Conservation (phyloP, 2,113 vertebrate genomes). For the Notarius quadriscutis region DNA sequence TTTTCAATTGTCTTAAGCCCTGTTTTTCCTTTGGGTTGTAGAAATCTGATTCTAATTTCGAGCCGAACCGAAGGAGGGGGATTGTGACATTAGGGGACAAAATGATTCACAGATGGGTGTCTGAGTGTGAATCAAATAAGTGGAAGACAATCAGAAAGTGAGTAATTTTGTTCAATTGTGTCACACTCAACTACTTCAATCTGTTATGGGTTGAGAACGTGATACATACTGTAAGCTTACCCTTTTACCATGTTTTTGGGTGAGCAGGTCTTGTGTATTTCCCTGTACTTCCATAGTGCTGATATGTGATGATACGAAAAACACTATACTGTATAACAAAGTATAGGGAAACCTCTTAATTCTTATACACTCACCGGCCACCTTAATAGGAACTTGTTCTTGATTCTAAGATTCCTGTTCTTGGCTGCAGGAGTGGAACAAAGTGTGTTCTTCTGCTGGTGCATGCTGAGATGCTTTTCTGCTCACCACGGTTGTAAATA, state of each 20-base stretch:
- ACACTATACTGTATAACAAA: background rate
- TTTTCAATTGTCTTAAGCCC: background rate
- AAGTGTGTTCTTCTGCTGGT: no score
- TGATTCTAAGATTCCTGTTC: no score
- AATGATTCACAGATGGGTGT: slow-evolving; percentile 53
- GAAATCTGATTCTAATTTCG: slow-evolving; percentile 5
- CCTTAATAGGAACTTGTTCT: no score
- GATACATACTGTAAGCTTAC: background rate
- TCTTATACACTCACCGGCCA: no score
- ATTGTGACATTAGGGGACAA: slow-evolving; percentile 40
- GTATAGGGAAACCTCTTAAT: no score
- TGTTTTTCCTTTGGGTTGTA: slow-evolving; percentile 8
- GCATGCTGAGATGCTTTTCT: no score
- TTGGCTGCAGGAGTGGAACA: no score
- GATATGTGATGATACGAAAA: background rate
- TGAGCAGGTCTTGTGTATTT: background rate
- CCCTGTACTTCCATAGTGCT: background rate
- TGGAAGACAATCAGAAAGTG: slow-evolving; percentile 47
- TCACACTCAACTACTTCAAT: background rate
- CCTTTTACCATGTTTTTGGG: no score
- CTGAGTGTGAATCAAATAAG: slow-evolving; percentile 25
- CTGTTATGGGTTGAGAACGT: background rate
- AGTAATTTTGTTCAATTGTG: slow-evolving; percentile 10
- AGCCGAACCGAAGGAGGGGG: background rate
- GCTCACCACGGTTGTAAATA: no score